Conservation (phyloP, 2,888 invertebrate species). For the Trichopoda pennipes region DNA sequence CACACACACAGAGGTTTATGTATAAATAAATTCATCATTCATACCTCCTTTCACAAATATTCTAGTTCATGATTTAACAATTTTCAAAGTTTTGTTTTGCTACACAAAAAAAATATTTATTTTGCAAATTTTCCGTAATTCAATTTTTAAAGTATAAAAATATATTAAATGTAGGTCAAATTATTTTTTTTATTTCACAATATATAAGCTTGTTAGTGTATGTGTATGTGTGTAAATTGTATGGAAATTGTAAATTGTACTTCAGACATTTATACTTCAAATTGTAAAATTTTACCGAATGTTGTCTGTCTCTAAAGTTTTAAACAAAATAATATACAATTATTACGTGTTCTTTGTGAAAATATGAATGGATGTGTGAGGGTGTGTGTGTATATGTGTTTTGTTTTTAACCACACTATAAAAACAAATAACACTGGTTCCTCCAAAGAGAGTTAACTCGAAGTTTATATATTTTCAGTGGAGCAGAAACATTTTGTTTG, state of each 20-base stretch:
- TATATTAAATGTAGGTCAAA: conserved; percentile 52
- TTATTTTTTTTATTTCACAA: neutral
- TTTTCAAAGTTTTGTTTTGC: conserved; percentile 29
- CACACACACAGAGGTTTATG: neutral
- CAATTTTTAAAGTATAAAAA: conserved; percentile 32
- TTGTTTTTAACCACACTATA: neutral
- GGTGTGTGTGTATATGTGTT: too few species aligned
- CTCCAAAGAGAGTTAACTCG: too few species aligned
- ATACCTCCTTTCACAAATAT: conserved; percentile 12
- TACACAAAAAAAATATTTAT: conserved; percentile 21
- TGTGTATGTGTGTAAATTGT: neutral
- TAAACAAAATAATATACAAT: neutral
- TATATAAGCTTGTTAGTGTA: neutral
- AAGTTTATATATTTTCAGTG: too few species aligned
- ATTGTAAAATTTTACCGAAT: conserved; percentile 41
- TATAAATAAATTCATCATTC: neutral
- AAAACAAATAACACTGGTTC: too few species aligned
- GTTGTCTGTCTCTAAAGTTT: conserved; percentile 47
- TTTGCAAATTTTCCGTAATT: conserved; percentile 29
- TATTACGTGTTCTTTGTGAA: neutral
- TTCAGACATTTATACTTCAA: conserved; percentile 59
- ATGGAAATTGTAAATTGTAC: conserved; percentile 35
- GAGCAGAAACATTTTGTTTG: too few species aligned
- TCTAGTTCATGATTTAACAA: conserved; percentile 56
- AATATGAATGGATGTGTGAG: too few species aligned